Percentiles rank a stretch among this genome's conserved stretches.
phyloP scores from a whole-genome alignment of 37 sponge, comb jelly and placozoan species.

The Bolinopsis microptera region DNA sequence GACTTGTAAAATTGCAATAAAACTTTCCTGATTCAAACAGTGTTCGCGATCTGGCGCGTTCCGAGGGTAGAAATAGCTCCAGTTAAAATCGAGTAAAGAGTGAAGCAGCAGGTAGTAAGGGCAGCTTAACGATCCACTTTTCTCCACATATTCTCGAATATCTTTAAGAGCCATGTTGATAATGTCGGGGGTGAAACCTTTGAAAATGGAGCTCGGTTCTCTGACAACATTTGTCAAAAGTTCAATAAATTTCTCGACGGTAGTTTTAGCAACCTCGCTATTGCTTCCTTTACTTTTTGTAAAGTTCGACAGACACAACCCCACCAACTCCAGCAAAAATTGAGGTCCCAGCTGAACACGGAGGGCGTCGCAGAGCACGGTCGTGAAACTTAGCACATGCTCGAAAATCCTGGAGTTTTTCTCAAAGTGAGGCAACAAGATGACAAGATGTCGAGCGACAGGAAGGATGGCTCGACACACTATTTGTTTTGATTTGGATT shows the following conservation, averaged over 20 bases:
- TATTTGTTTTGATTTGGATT: constrained; percentile 42
- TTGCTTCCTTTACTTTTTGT: background rate
- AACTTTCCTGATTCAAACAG: background rate
- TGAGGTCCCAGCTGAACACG: background rate
- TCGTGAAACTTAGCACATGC: constrained; percentile 1
- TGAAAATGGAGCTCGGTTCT: background rate
- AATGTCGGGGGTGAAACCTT: background rate
- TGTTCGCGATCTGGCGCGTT: background rate
- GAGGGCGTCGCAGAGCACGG: constrained; percentile 25
- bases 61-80: constrained; percentile 34
- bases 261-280: background rate
- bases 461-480: background rate
- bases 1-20: background rate
- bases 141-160: background rate
- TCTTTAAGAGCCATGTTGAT: background rate
- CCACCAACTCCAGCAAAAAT: background rate
- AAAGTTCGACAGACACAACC: constrained; percentile 28
- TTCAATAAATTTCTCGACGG: constrained; percentile 4
- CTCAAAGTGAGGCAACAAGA: background rate
- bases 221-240: constrained; percentile 1
- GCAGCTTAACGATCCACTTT: background rate
- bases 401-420: background rate
- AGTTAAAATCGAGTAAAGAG: background rate
- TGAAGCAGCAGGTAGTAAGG: background rate
- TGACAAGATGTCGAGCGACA: background rate